Base-by-base conservation (phyloP, 2,888 invertebrate genomes). In the Beris chalybata region DNA sequence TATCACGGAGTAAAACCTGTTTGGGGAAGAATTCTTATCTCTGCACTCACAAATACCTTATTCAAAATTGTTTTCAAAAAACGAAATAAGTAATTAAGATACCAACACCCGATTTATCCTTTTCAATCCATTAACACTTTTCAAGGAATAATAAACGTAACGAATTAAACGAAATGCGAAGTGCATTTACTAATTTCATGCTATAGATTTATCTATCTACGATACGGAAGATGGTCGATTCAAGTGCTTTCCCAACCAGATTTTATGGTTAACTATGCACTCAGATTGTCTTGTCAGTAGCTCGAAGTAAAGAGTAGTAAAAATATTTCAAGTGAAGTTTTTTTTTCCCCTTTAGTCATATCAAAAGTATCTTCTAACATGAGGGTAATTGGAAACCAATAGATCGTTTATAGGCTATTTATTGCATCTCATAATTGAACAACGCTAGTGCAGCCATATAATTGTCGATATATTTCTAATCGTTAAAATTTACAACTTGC, bases 401-500 rank as follows among this genome's bases (percentile, higher is more conserved):
- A 52, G 50, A 61, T 61, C 61, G 61, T 61, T 61, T 61, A 61
- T 61, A 38, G 61, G 61, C 61, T 61, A 61, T 61, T 61, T 61
- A 61, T 52, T 61, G 61, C 52, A 50, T 50, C 50, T 50, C 50
- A 38, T 61, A 61, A 61, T 61, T 61, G 61, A 61, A 52, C 61
- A 61, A 43, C 61, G 38, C 61, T 38, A 30, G 50, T 50, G 50
- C 61, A 61, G 61, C 61, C 61, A 61, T 61, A 61, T 61, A 61
- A 61, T 61, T 61, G 61, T 38, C 50, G 50, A 50, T 52, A 61
- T 52, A 61, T 61, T 61, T 61, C 43, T 52, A 50, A 61, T 61
- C 61, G 50, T 61, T 61, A 52, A 61, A 61, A 38, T 50, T 61
- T 61, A 52, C 61, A 31, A 29, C 61, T 50, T 47, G 58, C 58